Base-by-base conservation (phyloP, 1,140 invertebrate genomes). In the Colletes gigas region DNA sequence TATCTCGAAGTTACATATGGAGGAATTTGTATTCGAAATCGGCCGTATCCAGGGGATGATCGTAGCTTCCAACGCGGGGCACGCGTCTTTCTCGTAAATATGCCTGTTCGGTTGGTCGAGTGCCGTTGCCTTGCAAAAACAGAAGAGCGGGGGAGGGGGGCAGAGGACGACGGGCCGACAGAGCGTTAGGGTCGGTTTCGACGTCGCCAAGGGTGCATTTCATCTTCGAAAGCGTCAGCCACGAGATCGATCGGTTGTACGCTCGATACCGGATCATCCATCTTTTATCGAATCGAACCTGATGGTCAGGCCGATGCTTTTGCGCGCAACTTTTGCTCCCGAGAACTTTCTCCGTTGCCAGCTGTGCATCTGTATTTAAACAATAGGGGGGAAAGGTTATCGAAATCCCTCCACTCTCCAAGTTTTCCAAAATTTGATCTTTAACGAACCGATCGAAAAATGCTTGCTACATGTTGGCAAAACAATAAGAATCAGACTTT, bases 201-300 rank as follows among this genome's bases (percentile, higher is more conserved):
- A 78, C 86, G 81, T 89, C 90, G 89, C 86, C 92, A 90, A 89
- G 92, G 92, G 91, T 93, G 90, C 91, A 92, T 93, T 93, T 93
- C 91, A 92, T 93, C 92, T 93, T 93, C 90, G 88, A 84, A 68
- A 83, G 88, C 91, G 91, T 93, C 92, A 93, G 91, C 85, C 83
- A 87, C 89, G 91, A 92, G 92, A 93, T 89, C 91, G 92, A 93
- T 93, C 90, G 91, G 88, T 89, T 88, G 68, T 84, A 79, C 89
- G 88, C 77, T 86, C 86, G 87, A 88, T 88, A 88, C 86, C 62
- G 78, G 83, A 90, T 91, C 91, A 93, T 92, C 91, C 91, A 91
- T 93, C 92, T 92, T 93, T 92, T 92, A 92, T 92, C 90, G 90
- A 88, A 89, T 86, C 85, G 88, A 84, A 89, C 83, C 78, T 80